These are phyloP conservation scores for Eristalinus aeneus DNA, from an alignment of 2,888 invertebrate species.

Conservation along the genomic window DNA sequence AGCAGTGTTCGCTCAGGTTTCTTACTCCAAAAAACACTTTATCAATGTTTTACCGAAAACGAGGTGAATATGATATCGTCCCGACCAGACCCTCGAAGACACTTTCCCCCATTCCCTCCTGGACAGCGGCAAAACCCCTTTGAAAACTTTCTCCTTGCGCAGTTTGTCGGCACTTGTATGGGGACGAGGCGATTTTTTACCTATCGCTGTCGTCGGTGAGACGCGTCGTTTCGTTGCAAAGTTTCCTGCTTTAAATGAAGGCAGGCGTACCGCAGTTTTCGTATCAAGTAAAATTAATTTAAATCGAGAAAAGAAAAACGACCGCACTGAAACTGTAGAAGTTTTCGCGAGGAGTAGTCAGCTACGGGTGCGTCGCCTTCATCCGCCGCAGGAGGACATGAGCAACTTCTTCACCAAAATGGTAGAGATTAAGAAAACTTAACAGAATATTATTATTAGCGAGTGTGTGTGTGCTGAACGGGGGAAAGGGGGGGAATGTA, in stretches of 20 bases:
- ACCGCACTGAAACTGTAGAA: slow-evolving; percentile 6
- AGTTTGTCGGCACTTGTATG: neutral
- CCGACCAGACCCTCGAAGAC: neutral
- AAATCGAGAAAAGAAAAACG: slow-evolving; percentile 11
- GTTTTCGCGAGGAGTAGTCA: neutral
- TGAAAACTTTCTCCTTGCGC: slow-evolving; percentile 4
- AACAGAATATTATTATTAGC: slow-evolving; percentile 24
- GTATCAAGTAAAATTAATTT: slow-evolving; percentile 50
- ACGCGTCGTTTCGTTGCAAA: neutral
- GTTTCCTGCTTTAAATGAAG: slow-evolving; percentile 39
- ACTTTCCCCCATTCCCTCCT: neutral
- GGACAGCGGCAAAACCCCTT: neutral
- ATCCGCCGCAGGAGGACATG: neutral
- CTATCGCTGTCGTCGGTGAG: neutral
- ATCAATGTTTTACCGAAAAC: neutral
- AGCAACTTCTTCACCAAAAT: slow-evolving; percentile 23
- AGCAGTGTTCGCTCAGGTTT: neutral
- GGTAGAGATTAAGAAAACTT: slow-evolving; percentile 17
- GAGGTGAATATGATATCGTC: neutral
- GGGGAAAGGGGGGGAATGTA: neutral
- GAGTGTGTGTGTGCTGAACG: slow-evolving; percentile 10
- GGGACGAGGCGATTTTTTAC: slow-evolving; percentile 8
- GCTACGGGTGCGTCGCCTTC: neutral
- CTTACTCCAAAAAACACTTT: neutral
- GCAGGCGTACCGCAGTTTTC: slow-evolving; percentile 21